Percentiles rank a stretch among this genome's conserved stretches.
These are phyloP conservation scores for Archegozetes longisetosus DNA, from an alignment of 1,140 invertebrate genomes.

Conservation along the genomic window DNA sequence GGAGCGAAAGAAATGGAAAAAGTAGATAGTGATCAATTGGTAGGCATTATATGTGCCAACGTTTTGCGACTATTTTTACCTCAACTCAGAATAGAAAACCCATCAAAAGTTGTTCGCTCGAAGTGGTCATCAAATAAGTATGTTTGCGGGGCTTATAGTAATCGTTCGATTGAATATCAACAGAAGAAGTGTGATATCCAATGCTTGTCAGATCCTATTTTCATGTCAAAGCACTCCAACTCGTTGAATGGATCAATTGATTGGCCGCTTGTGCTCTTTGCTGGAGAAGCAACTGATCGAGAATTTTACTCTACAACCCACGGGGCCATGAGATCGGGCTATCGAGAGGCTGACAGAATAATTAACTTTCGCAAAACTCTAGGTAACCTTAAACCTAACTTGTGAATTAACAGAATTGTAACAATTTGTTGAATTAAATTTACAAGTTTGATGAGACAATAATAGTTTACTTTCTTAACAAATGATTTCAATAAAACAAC, in stretches of 20 bases:
- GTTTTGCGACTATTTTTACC: conserved; percentile 27
- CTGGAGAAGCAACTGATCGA: conserved; percentile 66
- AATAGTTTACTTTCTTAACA: too few species aligned
- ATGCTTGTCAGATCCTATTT: conserved; percentile 1
- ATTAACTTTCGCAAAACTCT: neutral
- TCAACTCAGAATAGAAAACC: conserved; percentile 12
- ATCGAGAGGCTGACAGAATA: conserved; percentile 28
- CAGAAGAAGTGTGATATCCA: neutral
- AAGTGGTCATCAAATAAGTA: conserved; percentile 8
- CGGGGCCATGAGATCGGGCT: conserved; percentile 38
- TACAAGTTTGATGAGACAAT: too few species aligned
- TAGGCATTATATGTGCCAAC: conserved; percentile 44
- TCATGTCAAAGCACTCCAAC: neutral
- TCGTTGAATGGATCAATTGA: conserved; percentile 1
- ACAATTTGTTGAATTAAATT: too few species aligned
- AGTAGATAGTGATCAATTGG: conserved; percentile 44
- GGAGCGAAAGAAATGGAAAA: conserved; percentile 61
- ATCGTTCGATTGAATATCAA: conserved; percentile 6
- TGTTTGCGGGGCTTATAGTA: conserved; percentile 11
- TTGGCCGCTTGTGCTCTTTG: conserved; percentile 51
- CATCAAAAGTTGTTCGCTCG: conserved; percentile 6
- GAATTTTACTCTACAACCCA: conserved; percentile 55
- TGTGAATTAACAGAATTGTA: too few species aligned
- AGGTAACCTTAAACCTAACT: too few species aligned
- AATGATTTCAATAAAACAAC: too few species aligned